These are phyloP conservation scores for Chironomus tentans DNA, from an alignment of 2,888 invertebrate genomes.

Conservation along the genomic window DNA sequence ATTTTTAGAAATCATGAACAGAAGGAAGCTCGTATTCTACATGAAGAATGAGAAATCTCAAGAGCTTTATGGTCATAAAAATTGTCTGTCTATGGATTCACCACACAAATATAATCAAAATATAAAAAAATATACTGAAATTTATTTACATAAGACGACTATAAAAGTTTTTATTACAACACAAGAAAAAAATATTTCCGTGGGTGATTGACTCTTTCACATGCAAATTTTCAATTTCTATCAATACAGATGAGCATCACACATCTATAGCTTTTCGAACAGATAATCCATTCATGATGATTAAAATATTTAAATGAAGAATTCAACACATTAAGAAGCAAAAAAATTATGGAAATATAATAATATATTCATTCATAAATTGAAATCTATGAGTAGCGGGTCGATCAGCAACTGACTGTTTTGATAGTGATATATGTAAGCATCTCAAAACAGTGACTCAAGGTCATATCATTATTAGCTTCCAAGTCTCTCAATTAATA, in stretches of 20 bases:
- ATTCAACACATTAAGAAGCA: too few relatives aligned
- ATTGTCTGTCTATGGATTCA: background rate
- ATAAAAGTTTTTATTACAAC: background rate
- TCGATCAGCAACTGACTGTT: background rate
- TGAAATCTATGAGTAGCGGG: background rate
- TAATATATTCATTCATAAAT: too few relatives aligned
- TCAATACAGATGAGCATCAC: background rate
- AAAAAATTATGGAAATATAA: too few relatives aligned
- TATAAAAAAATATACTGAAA: too few relatives aligned
- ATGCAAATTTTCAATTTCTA: constrained; percentile 1
- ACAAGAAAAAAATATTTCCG: background rate
- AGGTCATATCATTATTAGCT: too few relatives aligned
- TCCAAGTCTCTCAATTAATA: background rate
- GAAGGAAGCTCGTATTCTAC: too few relatives aligned
- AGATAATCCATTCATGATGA: too few relatives aligned
- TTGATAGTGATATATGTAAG: background rate
- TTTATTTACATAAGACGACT: background rate
- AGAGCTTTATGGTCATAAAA: too few relatives aligned
- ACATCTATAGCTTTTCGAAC: too few relatives aligned
- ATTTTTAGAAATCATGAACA: too few relatives aligned
- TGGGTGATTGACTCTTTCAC: background rate
- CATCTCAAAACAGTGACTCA: background rate
- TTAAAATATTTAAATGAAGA: background rate
- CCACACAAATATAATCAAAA: background rate
- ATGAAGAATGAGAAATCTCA: too few relatives aligned